Conservation (phyloP, 2,113 vertebrate genomes). For the Alligator mississippiensis region DNA sequence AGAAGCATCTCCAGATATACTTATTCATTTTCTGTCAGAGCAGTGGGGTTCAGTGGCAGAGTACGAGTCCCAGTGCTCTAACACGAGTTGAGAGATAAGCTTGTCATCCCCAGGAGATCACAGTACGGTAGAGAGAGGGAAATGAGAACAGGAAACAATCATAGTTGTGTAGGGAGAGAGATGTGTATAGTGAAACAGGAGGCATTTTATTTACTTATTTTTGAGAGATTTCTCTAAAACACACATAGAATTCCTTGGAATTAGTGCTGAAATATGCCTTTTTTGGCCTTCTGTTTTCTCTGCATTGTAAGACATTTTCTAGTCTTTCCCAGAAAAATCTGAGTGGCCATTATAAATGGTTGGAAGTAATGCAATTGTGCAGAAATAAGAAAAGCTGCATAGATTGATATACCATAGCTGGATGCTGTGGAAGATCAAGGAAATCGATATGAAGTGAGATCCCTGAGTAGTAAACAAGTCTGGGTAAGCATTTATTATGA, state of each 20-base stretch:
- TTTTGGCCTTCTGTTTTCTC: background rate
- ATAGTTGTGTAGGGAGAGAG: background rate
- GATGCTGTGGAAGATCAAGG: background rate
- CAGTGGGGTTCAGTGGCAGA: background rate
- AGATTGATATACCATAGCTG: background rate
- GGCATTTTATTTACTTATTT: background rate
- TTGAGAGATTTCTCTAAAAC: background rate
- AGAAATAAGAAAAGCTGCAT: background rate
- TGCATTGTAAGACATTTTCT: background rate
- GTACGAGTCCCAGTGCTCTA: background rate
- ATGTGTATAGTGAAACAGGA: background rate
- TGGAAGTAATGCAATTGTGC: background rate
- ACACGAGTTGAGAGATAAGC: background rate
- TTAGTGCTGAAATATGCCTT: background rate
- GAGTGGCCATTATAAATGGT: background rate
- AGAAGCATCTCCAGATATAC: background rate
- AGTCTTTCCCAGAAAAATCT: background rate
- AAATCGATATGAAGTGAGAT: background rate
- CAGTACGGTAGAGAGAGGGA: background rate
- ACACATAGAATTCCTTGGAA: background rate
- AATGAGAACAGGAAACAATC: background rate
- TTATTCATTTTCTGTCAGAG: background rate
- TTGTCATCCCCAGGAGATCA: background rate
- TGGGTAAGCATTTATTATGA: background rate
- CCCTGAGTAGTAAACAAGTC: background rate